A percentile compares a stretch with the other conserved stretches of the same genome.
phyloP scores from a whole-genome alignment of 1,140 invertebrate species.

The Psilanteris sp. region DNA sequence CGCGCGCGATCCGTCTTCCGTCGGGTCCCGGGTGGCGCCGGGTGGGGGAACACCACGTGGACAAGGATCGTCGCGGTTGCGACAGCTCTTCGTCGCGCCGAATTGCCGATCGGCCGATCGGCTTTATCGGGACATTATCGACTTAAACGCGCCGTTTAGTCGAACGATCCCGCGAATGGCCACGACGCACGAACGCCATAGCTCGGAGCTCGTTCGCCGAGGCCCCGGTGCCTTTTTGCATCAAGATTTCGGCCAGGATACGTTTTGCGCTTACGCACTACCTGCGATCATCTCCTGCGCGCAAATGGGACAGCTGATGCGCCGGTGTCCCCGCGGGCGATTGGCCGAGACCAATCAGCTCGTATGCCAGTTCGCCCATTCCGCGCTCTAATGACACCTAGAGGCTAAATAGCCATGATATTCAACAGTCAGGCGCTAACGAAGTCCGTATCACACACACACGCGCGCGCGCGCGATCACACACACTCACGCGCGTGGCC shows the following conservation, averaged over 20 bases:
- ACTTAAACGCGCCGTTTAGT: constrained; percentile 43
- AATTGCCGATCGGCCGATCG: constrained; percentile 19
- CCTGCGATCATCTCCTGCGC: constrained; percentile 61
- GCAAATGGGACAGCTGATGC: constrained; percentile 77
- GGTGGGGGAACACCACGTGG: no score
- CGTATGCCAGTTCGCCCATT: constrained; percentile 69
- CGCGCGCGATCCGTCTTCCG: neutral
- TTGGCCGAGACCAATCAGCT: constrained; percentile 76
- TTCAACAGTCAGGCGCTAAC: constrained; percentile 74
- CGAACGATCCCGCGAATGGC: constrained; percentile 47
- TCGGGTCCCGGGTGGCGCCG: no score
- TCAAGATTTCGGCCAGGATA: constrained; percentile 55
- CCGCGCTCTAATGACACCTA: constrained; percentile 77
- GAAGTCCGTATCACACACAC: constrained; percentile 63
- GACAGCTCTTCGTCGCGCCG: constrained; percentile 25
- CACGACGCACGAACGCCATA: constrained; percentile 37
- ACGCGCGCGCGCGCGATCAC: constrained; percentile 7
- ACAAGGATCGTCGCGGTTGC: no score
- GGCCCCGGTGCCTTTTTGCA: constrained; percentile 35
- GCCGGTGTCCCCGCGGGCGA: constrained; percentile 74
- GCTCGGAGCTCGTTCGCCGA: constrained; percentile 35
- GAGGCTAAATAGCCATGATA: constrained; percentile 78
- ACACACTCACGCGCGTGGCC: constrained; percentile 6
- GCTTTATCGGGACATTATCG: constrained; percentile 50
- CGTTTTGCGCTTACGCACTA: constrained; percentile 39